Evolutionary conservation across 2,888 invertebrate genomes (phyloP), one percentile per base, ranked within the genome.

Genomic region (Hecatera dysodea): DNA sequence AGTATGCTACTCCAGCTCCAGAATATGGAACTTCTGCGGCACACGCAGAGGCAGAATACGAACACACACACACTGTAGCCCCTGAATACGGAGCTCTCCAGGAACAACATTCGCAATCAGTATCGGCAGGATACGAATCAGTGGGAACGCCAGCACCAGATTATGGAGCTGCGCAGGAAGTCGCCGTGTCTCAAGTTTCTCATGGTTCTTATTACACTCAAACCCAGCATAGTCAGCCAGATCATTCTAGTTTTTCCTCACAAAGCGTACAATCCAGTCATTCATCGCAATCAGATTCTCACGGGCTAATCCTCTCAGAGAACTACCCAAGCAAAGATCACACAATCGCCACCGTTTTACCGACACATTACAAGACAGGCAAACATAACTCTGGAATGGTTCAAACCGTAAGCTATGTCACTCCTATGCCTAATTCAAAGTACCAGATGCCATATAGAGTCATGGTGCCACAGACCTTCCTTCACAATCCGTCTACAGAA

Each of bases 261-360:
- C 89, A 89, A 69, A 75, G 79, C 2, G 84, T 86, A 24, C 86
- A 89, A 48, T 87, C 88, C 71, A 86, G 90, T 46, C 89, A 91
- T 50, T 84, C 87, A n/a, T 86, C 89, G 27, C 87, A 91, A 64
- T 78, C 87, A 22, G 88, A 88, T 48, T 73, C 83, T 62, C 86
- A 92, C 52, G 89, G 90, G 19, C 83, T 96, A 33, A 86, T 94
- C 1, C 93, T 96, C 2, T 92, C 95, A 27, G 97, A 97, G 87
- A 97, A 97, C 81, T 97, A 96, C 85, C 97, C 97, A 0, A 96
- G 95, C 79, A 94, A 96, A 75, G 95, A 95, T 59, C 97, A 97
- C 75, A 97, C 97, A 0, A 93, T 95, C 82, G 97, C 97, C 0
- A 94, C 97, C 57, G 96, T 96, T 50, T 88, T 94, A 59, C 95